Base-by-base conservation (phyloP, 2,888 invertebrate genomes). In the Tanaodytes sp. region DNA sequence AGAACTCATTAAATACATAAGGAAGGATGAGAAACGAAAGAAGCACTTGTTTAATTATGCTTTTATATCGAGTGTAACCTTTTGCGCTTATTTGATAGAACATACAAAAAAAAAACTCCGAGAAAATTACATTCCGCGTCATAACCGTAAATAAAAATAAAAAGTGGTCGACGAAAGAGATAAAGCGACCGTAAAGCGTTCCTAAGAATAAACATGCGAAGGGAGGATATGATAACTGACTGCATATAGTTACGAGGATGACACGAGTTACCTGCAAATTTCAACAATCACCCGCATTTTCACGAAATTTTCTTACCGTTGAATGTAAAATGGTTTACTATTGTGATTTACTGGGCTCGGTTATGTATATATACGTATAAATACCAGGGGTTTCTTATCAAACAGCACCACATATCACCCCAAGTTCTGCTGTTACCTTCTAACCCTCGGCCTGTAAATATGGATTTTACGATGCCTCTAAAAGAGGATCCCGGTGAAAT, bases 61-160 rank as follows among this genome's bases (percentile, higher is more conserved):
- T 43, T 37, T 48, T 33, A 40, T 40, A 31, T 37, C 45, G 30
- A 40, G 15, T 1, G 42, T 14, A 42, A 42, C 14, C 6, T 20
- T 37, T 18, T 15, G 49, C 42, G 33, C 18, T 16, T 49, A 33
- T 59, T 59, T 49, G 37, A 42, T 43, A 43, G 18, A n/a, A 31
- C 15, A 27, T n/a, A n/a, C n/a, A n/a, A n/a, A 43, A 46, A 58
- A 48, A 48, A 58, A 40, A 58, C 39, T 19, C 20, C 40, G n/a
- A 30, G 30, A 40, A 59, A 43, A 59, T 51, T 61, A 40, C 61
- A 45, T 19, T 45, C 20, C 20, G 30, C 52, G 52, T 31, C 27
- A 52, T 62, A 52, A 62, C 39, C 61, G 52, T 52, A 62, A 62
- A 62, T 52, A 62, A 52, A 62, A 62, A 52, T 39, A 62, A 62